phyloP scores from a whole-genome alignment of 2,797 vertebrate genomes.

The Sebastolobus alascanus region DNA sequence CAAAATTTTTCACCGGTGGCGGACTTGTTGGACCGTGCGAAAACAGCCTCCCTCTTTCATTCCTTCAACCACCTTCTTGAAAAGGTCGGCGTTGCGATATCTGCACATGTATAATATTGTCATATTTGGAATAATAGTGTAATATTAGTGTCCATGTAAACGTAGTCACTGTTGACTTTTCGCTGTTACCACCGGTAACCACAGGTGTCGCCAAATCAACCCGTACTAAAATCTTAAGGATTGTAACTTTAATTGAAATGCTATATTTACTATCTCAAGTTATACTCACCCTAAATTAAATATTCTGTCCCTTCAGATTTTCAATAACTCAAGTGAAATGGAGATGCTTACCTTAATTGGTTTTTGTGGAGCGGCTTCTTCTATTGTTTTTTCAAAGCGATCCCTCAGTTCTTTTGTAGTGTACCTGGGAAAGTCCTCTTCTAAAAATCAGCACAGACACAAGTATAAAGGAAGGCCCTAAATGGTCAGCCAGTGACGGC shows the following conservation, averaged over 20 bases:
- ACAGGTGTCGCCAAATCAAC: not conserved
- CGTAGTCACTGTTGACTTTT: not conserved
- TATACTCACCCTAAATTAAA: not conserved
- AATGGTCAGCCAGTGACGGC: conserved; percentile 4
- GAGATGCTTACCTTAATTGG: conserved; percentile 89
- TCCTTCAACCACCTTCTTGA: not conserved
- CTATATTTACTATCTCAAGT: not conserved
- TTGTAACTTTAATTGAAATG: conserved; percentile 3
- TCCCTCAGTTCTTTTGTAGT: conserved; percentile 93
- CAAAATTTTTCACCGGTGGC: not conserved
- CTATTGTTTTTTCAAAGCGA: conserved; percentile 93
- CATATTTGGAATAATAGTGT: not conserved
- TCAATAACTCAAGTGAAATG: not conserved
- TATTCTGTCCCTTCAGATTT: not conserved
- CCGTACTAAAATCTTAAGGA: conserved; percentile 9
- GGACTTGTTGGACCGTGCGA: not conserved
- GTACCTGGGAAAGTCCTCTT: conserved; percentile 90
- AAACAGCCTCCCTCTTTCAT: not conserved
- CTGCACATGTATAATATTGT: not conserved
- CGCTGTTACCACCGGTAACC: not conserved
- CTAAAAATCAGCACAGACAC: conserved; percentile 62
- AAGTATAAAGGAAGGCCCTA: conserved; percentile 12
- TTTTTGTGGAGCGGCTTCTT: conserved; percentile 87
- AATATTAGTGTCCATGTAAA: not conserved
- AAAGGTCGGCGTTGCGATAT: not conserved